Evolutionary conservation across 2,113 vertebrate genomes (phyloP).

Genomic region (Gallinago media): DNA sequence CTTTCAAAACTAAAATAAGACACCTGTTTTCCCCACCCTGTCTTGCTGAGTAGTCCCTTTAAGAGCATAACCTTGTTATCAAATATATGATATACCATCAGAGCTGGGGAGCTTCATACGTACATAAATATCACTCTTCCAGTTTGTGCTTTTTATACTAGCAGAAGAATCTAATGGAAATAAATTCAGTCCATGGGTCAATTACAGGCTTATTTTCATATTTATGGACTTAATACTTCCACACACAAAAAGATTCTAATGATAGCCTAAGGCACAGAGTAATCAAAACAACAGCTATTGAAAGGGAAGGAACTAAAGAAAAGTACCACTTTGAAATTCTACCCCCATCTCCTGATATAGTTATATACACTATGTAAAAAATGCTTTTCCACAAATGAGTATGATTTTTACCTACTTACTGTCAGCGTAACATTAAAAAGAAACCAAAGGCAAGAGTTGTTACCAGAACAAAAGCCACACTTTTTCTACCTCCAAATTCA

Average conservation of each 20-base stretch:
- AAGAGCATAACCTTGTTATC: constrained; percentile 49
- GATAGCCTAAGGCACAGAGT: constrained; percentile 71
- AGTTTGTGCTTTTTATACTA: constrained; percentile 60
- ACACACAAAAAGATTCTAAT: constrained; percentile 76
- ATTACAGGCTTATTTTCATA: constrained; percentile 79
- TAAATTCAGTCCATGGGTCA: constrained; percentile 77
- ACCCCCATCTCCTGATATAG: constrained; percentile 32
- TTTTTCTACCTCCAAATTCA: neutral
- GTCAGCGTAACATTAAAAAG: neutral
- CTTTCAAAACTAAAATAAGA: constrained; percentile 52
- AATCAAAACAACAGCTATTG: constrained; percentile 73
- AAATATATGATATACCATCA: constrained; percentile 9
- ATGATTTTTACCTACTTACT: constrained; percentile 62
- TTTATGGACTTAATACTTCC: constrained; percentile 76
- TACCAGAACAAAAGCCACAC: constrained; percentile 7
- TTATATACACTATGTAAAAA: constrained; percentile 40
- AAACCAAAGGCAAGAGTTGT: constrained; percentile 9
- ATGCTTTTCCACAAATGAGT: constrained; percentile 55
- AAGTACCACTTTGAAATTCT: constrained; percentile 47
- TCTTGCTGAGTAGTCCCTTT: constrained; percentile 63
- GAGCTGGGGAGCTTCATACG: constrained; percentile 39
- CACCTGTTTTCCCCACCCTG: constrained; percentile 9
- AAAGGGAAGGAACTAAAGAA: constrained; percentile 32
- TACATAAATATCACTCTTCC: constrained; percentile 59
- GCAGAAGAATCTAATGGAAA: constrained; percentile 73